These are phyloP conservation scores for Lindbergichthys nudifrons DNA, from an alignment of 2,797 vertebrate genomes.

Conservation along the genomic window DNA sequence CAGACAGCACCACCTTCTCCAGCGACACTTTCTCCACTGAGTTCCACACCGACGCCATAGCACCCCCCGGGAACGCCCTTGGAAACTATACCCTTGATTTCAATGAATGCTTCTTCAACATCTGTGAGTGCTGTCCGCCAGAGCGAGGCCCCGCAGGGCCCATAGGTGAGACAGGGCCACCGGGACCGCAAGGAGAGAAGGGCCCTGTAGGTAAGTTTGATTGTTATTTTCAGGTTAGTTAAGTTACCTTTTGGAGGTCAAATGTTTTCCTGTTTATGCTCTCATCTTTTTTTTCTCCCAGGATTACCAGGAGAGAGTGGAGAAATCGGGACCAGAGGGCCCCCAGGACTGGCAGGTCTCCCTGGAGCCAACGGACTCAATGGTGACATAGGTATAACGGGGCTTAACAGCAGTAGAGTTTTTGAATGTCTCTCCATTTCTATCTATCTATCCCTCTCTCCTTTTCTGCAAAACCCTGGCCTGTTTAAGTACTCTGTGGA, in stretches of 20 bases:
- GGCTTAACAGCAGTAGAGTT: constrained; percentile 29
- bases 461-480: constrained; percentile 42
- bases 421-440: constrained; percentile 38
- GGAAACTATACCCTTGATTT: constrained; percentile 90
- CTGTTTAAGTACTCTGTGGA: constrained; percentile 48
- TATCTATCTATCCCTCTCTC: constrained; percentile 24
- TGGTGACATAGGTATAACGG: constrained; percentile 81
- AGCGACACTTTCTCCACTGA: constrained; percentile 77
- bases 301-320: constrained; percentile 89
- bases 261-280: not conserved
- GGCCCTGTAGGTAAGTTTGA: constrained; percentile 71
- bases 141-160: constrained; percentile 85
- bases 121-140: constrained; percentile 93
- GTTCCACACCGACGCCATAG: constrained; percentile 72
- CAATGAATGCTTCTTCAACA: constrained; percentile 92
- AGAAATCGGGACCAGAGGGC: constrained; percentile 84
- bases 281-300: constrained; percentile 53
- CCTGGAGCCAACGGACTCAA: constrained; percentile 78
- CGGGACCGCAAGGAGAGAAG: constrained; percentile 70
- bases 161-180: constrained; percentile 66
- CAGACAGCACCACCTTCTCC: constrained; percentile 83
- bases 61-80: constrained; percentile 64
- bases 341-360: constrained; percentile 80
- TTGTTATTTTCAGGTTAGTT: constrained; percentile 4
- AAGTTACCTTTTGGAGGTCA: not conserved